These are phyloP conservation scores for Circaetus gallicus DNA, from an alignment of 2,113 vertebrate species.

Conservation along the genomic window DNA sequence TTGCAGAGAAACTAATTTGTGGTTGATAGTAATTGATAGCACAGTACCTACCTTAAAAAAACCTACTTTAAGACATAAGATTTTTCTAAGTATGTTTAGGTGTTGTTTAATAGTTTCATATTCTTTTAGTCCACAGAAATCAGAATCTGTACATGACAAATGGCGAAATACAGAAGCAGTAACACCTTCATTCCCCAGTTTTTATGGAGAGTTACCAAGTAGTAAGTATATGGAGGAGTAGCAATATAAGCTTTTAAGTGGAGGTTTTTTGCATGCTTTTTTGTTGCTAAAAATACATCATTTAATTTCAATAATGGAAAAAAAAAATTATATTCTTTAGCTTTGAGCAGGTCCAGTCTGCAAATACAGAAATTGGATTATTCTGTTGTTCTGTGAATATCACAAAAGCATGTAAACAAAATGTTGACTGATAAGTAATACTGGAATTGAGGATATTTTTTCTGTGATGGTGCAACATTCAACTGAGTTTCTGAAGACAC, in stretches of 20 bases:
- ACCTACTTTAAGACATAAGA: not conserved
- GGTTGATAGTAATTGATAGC: not conserved
- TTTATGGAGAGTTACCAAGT: conserved; percentile 38
- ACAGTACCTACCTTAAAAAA: not conserved
- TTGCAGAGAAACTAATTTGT: not conserved
- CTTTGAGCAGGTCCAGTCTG: not conserved
- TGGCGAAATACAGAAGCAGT: conserved; percentile 24
- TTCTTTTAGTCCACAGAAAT: conserved; percentile 62
- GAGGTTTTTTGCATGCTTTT: not conserved
- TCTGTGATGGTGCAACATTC: not conserved
- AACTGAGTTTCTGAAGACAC: not conserved
- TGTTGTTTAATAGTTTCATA: not conserved
- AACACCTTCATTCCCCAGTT: not conserved
- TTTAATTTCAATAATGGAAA: not conserved
- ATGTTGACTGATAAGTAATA: not conserved
- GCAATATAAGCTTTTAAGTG: not conserved
- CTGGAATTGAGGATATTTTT: not conserved
- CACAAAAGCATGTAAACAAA: not conserved
- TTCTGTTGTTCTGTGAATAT: not conserved
- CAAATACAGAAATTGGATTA: not conserved
- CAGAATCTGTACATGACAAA: conserved; percentile 55
- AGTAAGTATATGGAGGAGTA: conserved; percentile 47
- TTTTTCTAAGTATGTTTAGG: not conserved
- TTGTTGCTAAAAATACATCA: not conserved
- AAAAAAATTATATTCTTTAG: not conserved